phyloP scores from a whole-genome alignment of 2,113 vertebrate species.

The Sylvia atricapilla region DNA sequence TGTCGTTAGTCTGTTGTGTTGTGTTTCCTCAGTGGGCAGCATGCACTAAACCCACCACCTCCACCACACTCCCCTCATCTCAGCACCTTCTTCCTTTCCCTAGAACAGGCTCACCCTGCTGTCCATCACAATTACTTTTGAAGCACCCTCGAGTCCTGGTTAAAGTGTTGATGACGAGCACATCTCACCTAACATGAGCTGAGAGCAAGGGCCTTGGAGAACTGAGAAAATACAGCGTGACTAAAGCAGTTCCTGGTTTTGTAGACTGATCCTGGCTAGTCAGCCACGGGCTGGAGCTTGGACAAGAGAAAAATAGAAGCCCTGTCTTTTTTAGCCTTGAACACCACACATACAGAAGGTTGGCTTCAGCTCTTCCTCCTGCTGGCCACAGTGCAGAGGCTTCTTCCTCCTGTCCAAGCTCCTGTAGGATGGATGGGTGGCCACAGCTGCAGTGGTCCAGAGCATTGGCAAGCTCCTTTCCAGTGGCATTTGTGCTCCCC shows the following conservation, averaged over 20 bases:
- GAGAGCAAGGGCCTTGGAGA: neutral
- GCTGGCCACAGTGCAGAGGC: neutral
- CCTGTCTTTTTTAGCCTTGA: neutral
- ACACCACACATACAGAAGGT: neutral
- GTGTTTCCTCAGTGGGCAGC: neutral
- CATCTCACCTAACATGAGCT: neutral
- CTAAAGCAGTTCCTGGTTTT: neutral
- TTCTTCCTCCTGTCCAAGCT: neutral
- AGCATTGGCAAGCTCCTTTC: neutral
- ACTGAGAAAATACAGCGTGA: accelerated
- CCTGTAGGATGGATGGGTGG: accelerated
- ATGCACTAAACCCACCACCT: neutral
- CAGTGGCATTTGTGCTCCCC: neutral
- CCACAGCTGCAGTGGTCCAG: neutral
- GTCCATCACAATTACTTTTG: neutral
- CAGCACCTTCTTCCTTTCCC: neutral
- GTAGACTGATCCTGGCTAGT: neutral
- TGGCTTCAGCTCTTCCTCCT: neutral
- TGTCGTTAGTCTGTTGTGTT: too few relatives aligned
- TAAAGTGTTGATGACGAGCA: neutral
- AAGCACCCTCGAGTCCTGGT: neutral
- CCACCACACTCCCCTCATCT: neutral
- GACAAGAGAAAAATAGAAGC: neutral
- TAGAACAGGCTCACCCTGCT: neutral
- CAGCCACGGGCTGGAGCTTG: accelerated